A percentile compares a stretch with the other conserved stretches of the same genome.
phyloP scores from a whole-genome alignment of 2,888 invertebrate genomes.

The Eueremaeus valkanovi region DNA sequence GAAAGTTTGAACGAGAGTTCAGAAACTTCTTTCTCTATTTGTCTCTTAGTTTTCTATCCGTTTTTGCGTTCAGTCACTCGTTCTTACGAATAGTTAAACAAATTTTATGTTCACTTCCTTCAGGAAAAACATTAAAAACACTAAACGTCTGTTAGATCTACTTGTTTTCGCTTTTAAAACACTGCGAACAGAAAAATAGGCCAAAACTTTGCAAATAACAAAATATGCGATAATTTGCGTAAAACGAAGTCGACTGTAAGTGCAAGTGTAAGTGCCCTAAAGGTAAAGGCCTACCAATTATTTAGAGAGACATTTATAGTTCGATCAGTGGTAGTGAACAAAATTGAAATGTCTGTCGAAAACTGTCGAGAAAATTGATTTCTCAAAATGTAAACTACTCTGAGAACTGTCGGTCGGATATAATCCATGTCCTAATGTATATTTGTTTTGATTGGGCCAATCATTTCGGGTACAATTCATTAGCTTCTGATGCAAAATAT shows the following conservation, averaged over 20 bases:
- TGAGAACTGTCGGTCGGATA: too few relatives aligned
- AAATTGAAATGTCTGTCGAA: background rate
- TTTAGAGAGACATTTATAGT: background rate
- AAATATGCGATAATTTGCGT: background rate
- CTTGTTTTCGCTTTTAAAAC: background rate
- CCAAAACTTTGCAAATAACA: background rate
- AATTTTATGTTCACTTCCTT: conserved; percentile 13
- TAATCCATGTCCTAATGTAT: too few relatives aligned
- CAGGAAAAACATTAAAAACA: conserved; percentile 12
- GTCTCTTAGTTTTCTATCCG: too few relatives aligned
- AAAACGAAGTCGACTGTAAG: background rate
- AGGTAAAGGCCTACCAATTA: background rate
- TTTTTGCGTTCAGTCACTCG: conserved; percentile 1
- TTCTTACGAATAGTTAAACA: background rate
- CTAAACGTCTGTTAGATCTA: background rate
- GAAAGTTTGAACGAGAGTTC: background rate
- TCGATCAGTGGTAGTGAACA: background rate
- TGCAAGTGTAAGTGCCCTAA: background rate
- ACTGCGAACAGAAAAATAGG: background rate
- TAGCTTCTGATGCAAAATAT: too few relatives aligned
- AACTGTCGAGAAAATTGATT: background rate
- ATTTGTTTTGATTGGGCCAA: too few relatives aligned
- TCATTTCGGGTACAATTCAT: too few relatives aligned
- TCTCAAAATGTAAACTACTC: background rate
- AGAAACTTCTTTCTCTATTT: background rate